Conservation (phyloP, 2,888 invertebrate species). For the Seladonia tumulorum region DNA sequence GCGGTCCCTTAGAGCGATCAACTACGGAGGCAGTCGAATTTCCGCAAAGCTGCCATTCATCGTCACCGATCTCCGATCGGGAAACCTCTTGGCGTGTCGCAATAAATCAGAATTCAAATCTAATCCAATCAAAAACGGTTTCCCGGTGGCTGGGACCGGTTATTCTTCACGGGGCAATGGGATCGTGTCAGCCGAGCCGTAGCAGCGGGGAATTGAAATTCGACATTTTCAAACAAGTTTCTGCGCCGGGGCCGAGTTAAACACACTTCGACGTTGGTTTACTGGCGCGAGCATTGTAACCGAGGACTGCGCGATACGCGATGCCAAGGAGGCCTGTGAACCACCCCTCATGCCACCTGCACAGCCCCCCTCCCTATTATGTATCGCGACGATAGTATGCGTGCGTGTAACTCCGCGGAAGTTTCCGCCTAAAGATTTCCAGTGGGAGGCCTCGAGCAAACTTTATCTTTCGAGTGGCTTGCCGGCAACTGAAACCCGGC, state of each 20-base stretch:
- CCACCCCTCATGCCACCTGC: not conserved
- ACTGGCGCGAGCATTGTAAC: constrained; percentile 45
- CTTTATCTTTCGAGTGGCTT: constrained; percentile 66
- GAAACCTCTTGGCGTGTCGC: constrained; percentile 8
- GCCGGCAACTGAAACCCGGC: constrained; percentile 57
- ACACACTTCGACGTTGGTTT: constrained; percentile 63
- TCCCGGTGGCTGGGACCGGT: constrained; percentile 15
- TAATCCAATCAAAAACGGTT: constrained; percentile 57
- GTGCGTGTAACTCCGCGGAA: constrained; percentile 48
- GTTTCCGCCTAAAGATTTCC: constrained; percentile 68
- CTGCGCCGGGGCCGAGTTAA: constrained; percentile 32
- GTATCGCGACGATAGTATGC: constrained; percentile 40
- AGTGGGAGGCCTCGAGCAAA: constrained; percentile 62
- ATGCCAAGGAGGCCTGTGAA: not conserved
- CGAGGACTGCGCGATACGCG: constrained; percentile 29
- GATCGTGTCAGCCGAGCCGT: constrained; percentile 21
- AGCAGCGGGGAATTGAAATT: constrained; percentile 58
- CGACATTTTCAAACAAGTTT: constrained; percentile 55
- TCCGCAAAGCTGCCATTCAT: not conserved
- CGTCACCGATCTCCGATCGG: not conserved
- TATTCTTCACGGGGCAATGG: constrained; percentile 38
- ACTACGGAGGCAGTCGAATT: not conserved
- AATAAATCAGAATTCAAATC: constrained; percentile 60
- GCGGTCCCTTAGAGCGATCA: not conserved
- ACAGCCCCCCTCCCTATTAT: constrained; percentile 6